A percentile compares a stretch with the other conserved stretches of the same genome.
Evolutionary conservation across 2,797 vertebrate genomes (phyloP).

Genomic region (Pangasius macronema): DNA sequence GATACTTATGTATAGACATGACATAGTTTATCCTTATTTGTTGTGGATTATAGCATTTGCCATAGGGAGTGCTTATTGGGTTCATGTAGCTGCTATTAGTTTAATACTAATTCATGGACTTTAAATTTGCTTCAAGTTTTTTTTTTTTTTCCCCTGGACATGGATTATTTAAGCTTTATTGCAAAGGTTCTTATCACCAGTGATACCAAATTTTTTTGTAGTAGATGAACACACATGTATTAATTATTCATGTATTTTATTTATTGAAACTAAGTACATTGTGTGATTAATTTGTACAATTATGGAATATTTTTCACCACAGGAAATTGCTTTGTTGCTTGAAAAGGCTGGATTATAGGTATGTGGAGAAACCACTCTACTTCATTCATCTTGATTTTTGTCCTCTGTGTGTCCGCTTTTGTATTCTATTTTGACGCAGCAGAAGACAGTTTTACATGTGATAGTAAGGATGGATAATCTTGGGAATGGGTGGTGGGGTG

Average conservation of each 20-base stretch:
- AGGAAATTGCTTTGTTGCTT: not conserved
- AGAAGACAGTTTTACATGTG: not conserved
- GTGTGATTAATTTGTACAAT: not conserved
- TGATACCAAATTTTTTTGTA: not conserved
- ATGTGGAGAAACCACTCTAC: constrained; percentile 3
- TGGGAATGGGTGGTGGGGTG: not conserved
- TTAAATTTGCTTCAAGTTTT: not conserved
- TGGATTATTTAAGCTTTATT: constrained; percentile 1
- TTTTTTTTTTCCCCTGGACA: not conserved
- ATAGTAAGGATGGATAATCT: constrained; percentile 15
- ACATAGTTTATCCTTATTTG: constrained; percentile 7
- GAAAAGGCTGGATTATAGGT: not conserved
- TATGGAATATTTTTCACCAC: not conserved
- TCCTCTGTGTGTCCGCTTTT: constrained; percentile 28
- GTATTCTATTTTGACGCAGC: constrained; percentile 15
- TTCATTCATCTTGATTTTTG: not conserved
- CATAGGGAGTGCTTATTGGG: not conserved
- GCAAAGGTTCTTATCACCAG: not conserved
- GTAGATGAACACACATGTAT: not conserved
- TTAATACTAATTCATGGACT: not conserved
- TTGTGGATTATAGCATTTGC: not conserved
- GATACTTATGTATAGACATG: not conserved
- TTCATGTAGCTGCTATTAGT: not conserved
- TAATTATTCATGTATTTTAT: not conserved
- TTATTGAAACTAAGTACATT: not conserved